Evolutionary conservation across 2,113 vertebrate species (phyloP), one percentile per base, ranked within the genome.

Genomic region (Phyllopteryx taeniolatus): DNA sequence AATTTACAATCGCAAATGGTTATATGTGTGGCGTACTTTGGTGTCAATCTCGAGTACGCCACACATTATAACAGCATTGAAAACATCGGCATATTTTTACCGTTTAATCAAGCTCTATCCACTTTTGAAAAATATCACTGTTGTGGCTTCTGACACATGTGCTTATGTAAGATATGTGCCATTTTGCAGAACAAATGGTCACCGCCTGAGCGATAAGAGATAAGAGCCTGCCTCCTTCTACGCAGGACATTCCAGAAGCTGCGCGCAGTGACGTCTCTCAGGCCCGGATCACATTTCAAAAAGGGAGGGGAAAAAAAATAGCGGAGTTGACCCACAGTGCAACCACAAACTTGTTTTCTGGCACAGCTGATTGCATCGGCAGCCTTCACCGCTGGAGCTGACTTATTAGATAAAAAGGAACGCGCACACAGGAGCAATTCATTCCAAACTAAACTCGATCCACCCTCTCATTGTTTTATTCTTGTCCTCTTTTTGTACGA

Each of bases 211-310:
- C 78, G 87, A 87, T 89, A 85, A 85, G 74, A 84, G 82, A 91
- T 86, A 84, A 77, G 56, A 62, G 64, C 67, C 79, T 74, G 75
- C 75, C 76, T 82, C 69, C 56, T 72, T 86, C 56, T 72, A 44
- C 14, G 35, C 81, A 82, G 81, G 85, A 88, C 88, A 89, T 91
- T 90, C 87, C 88, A 85, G 83, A 81, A 87, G 86, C 86, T 72
- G 84, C 46, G 2, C 77, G 6, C 71, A 82, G 83, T 88, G 87
- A 87, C 87, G 87, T 88, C 80, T 77, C 79, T 74, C 67, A 13
- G 71, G 20, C n/a, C 39, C 2, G 75, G 86, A 84, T 89, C 87
- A 74, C 73, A 86, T 91, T 90, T 86, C 90, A 87, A 67, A 76
- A 75, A 76, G 73, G 77, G 62, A 11, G 39, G 54, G 77, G 2